Conservation (phyloP, 2,888 invertebrate genomes). For the Chrysomela aeneicollis region DNA sequence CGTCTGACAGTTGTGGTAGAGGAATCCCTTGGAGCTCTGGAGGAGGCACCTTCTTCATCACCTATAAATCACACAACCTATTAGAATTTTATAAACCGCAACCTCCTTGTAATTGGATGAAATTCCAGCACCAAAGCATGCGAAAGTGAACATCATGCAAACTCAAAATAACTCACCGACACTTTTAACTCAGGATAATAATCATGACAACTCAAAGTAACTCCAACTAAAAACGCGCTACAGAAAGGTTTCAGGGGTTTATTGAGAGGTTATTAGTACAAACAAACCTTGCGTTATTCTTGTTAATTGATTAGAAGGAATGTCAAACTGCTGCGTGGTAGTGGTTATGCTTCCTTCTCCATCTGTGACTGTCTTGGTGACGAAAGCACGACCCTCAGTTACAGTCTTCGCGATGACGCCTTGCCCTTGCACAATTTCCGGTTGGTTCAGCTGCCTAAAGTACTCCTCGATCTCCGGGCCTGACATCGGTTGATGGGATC, state of each 20-base stretch:
- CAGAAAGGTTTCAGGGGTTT: conserved; percentile 19
- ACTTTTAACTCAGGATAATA: conserved; percentile 29
- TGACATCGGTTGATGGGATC: conserved; percentile 40
- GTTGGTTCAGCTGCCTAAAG: conserved; percentile 47
- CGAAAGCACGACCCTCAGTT: conserved; percentile 44
- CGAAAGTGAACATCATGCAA: conserved; percentile 44
- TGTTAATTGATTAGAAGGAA: conserved; percentile 47
- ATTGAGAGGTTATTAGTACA: conserved; percentile 21
- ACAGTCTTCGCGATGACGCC: conserved; percentile 46
- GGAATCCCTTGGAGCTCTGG: conserved; percentile 28
- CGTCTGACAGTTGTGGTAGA: conserved; percentile 30
- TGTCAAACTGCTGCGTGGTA: conserved; percentile 54
- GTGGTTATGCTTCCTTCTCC: conserved; percentile 53
- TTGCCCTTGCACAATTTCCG: conserved; percentile 41
- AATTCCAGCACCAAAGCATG: conserved; percentile 40
- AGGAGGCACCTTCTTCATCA: conserved; percentile 36
- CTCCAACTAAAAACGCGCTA: conserved; percentile 24
- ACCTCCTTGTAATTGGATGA: not conserved
- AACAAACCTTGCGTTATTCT: conserved; percentile 52
- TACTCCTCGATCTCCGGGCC: conserved; percentile 53
- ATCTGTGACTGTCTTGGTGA: conserved; percentile 50
- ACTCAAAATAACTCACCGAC: conserved; percentile 47
- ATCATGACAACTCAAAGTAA: conserved; percentile 23
- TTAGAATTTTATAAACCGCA: too few relatives aligned
- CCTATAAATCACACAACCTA: too few relatives aligned